phyloP scores from a whole-genome alignment of 2,888 invertebrate genomes.

The Electrophaes corylata region DNA sequence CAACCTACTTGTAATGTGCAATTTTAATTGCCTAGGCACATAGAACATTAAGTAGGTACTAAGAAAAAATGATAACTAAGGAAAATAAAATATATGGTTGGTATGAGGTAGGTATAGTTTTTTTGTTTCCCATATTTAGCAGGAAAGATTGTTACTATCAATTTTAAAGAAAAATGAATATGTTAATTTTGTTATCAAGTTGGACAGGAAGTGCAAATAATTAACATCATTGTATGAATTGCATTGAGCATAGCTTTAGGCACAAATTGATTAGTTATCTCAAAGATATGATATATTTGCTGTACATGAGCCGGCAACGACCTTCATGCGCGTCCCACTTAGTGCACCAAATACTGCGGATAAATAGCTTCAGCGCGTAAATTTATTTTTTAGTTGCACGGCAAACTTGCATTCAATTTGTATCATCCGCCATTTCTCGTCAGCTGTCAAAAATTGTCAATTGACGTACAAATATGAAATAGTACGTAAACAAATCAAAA shows the following conservation, averaged over 20 bases:
- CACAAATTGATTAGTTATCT: conserved; percentile 10
- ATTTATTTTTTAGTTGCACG: conserved; percentile 31
- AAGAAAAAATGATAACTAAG: too few relatives aligned
- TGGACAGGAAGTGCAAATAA: conserved; percentile 14
- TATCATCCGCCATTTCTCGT: conserved; percentile 46
- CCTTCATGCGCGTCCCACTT: conserved; percentile 46
- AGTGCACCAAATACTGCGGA: conserved; percentile 32
- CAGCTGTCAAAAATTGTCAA: conserved; percentile 30
- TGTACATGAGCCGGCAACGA: conserved; percentile 27
- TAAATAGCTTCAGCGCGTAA: conserved; percentile 32
- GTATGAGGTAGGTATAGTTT: too few relatives aligned
- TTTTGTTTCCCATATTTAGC: background rate
- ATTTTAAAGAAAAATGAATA: conserved; percentile 1
- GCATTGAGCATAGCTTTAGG: background rate
- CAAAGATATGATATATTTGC: conserved; percentile 10
- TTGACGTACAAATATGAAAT: conserved; percentile 26
- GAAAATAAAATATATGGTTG: too few relatives aligned
- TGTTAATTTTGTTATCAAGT: conserved; percentile 10
- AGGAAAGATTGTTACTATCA: too few relatives aligned
- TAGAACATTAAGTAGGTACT: too few relatives aligned
- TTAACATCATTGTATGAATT: conserved; percentile 4
- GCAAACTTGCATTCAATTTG: conserved; percentile 35
- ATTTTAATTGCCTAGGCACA: too few relatives aligned
- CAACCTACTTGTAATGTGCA: background rate
- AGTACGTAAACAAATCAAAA: conserved; percentile 51